Conservation (phyloP, 2,888 invertebrate species). For the Phengaris arion region DNA sequence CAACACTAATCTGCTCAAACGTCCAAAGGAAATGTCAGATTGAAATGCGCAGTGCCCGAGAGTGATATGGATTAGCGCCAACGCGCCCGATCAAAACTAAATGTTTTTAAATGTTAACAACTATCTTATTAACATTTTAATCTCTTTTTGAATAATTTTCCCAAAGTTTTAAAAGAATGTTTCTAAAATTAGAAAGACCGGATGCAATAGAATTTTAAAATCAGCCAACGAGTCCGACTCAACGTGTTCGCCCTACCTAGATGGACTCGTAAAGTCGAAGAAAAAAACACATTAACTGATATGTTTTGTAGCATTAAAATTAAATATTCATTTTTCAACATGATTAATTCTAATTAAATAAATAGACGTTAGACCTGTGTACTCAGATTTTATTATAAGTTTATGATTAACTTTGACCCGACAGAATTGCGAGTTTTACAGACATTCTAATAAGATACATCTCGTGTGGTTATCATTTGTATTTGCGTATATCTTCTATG, state of each 20-base stretch:
- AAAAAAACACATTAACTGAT: not conserved
- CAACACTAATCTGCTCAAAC: slow-evolving; percentile 78
- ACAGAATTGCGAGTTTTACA: not conserved
- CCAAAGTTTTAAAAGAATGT: not conserved
- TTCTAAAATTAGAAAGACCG: not conserved
- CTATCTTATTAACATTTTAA: slow-evolving; percentile 4
- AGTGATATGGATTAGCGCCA: slow-evolving; percentile 68
- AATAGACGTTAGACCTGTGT: not conserved
- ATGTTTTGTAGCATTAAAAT: slow-evolving; percentile 1
- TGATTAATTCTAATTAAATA: not conserved
- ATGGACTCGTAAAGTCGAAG: not conserved
- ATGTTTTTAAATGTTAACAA: slow-evolving; percentile 33
- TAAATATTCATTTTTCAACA: not conserved
- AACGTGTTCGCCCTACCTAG: not conserved
- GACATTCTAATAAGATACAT: not conserved
- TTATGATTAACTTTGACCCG: not conserved
- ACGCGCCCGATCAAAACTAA: slow-evolving; percentile 59
- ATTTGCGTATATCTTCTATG: not conserved
- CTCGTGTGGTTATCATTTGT: not conserved
- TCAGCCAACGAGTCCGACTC: not conserved
- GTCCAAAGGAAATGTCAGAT: slow-evolving; percentile 80
- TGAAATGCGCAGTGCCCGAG: slow-evolving; percentile 62
- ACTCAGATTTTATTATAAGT: not conserved
- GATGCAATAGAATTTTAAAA: not conserved
- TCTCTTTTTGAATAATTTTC: not conserved